Evolutionary conservation across 2,113 vertebrate genomes (phyloP).

Genomic region (Chinchilla lanigera): DNA sequence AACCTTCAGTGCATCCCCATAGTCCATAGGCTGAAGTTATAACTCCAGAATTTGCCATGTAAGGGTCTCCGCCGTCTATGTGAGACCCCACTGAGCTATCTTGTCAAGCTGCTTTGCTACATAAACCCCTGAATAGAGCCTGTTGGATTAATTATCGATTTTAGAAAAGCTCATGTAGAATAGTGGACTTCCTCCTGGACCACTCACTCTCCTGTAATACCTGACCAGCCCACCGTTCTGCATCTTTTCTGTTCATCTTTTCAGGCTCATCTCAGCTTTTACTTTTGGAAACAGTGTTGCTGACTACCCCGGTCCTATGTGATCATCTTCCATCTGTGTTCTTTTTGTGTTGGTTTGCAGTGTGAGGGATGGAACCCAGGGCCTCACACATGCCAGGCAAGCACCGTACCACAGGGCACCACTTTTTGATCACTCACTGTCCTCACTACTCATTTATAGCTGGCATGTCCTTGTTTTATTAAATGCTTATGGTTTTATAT

Average conservation of each 20-base stretch:
- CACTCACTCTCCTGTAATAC: not conserved
- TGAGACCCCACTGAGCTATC: not conserved
- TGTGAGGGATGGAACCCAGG: not conserved
- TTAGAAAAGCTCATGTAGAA: not conserved
- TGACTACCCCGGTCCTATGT: not conserved
- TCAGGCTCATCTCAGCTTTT: constrained; percentile 33
- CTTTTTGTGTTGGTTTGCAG: not conserved
- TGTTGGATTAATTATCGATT: not conserved
- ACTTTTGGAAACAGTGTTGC: constrained; percentile 7
- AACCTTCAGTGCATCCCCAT: not conserved
- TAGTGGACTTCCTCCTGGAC: not conserved
- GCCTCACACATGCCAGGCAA: not conserved
- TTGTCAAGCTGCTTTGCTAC: not conserved
- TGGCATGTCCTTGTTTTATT: not conserved
- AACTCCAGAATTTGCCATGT: not conserved
- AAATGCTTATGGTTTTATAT: constrained; percentile 3
- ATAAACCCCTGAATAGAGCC: not conserved
- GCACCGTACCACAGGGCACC: not conserved
- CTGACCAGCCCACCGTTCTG: not conserved
- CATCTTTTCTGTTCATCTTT: not conserved
- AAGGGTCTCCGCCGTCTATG: not conserved
- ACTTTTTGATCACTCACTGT: not conserved
- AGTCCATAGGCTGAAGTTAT: not conserved
- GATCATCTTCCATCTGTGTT: not conserved
- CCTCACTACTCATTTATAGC: not conserved